Conservation (phyloP, 2,113 vertebrate species). For the Arenaria interpres region DNA sequence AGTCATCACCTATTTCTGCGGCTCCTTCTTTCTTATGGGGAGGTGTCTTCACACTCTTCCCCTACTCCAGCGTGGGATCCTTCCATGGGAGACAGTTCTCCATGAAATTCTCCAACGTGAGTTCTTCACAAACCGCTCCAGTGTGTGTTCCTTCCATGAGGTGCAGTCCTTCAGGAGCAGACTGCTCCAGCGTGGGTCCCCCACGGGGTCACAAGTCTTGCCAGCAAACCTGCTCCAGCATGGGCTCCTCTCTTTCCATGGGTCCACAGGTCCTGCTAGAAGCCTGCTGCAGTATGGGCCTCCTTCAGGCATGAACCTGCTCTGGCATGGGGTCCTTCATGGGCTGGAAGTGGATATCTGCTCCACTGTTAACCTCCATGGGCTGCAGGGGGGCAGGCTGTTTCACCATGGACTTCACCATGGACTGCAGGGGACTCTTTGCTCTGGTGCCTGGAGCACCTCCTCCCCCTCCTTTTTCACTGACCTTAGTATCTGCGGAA, state of each 20-base stretch:
- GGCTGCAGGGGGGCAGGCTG: not conserved
- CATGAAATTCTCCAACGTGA: not conserved
- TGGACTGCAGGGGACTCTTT: not conserved
- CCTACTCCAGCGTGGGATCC: not conserved
- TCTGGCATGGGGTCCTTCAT: not conserved
- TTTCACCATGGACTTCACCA: not conserved
- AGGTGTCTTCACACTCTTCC: not conserved
- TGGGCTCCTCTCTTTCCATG: not conserved
- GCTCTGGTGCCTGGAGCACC: not conserved
- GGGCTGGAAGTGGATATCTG: not conserved
- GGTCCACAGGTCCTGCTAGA: not conserved
- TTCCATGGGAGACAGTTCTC: not conserved
- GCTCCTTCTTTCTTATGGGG: not conserved
- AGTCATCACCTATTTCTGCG: not conserved
- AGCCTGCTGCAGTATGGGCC: not conserved
- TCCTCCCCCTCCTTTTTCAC: not conserved
- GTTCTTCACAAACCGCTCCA: not conserved
- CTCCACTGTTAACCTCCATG: not conserved
- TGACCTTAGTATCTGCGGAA: not conserved
- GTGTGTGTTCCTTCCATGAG: not conserved
- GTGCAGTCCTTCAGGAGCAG: not conserved
- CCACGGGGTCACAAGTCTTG: not conserved
- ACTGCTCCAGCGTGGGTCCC: not conserved
- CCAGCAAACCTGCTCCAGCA: not conserved
- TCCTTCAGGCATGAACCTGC: not conserved